A percentile compares a stretch with the other conserved stretches of the same genome.
Conservation (phyloP, 2,113 vertebrate species). For the Elachura formosa region DNA sequence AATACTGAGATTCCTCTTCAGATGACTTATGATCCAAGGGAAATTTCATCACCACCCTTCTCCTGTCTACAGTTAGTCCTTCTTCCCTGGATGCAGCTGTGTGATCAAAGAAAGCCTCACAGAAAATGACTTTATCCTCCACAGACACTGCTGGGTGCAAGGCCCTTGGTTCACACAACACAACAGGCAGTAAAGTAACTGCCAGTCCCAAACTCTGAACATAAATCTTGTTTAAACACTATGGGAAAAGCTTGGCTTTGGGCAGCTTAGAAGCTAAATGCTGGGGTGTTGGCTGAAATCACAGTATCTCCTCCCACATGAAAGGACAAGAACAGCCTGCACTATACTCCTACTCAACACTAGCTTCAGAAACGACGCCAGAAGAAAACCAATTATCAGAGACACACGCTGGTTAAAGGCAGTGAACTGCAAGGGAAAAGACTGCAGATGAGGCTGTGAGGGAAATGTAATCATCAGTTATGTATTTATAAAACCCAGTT, state of each 20-base stretch:
- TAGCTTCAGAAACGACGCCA: background rate
- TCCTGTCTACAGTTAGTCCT: background rate
- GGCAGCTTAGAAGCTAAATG: background rate
- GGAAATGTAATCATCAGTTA: background rate
- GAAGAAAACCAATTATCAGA: conserved; percentile 43
- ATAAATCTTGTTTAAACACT: background rate
- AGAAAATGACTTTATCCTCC: background rate
- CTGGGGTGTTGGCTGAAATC: background rate
- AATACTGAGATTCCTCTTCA: background rate
- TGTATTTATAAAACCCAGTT: conserved; percentile 20
- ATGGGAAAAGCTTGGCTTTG: background rate
- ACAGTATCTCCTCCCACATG: background rate
- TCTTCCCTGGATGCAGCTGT: background rate
- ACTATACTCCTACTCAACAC: background rate
- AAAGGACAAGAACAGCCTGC: conserved; percentile 4
- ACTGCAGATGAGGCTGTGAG: background rate
- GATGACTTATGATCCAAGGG: rapidly evolving
- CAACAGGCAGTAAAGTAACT: background rate
- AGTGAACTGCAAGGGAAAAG: background rate
- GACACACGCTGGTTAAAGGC: background rate
- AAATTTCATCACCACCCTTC: background rate
- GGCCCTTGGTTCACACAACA: background rate
- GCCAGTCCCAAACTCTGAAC: background rate
- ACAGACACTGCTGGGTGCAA: background rate
- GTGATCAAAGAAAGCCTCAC: background rate